Percentiles rank a stretch among this genome's conserved stretches.
phyloP scores from a whole-genome alignment of 2,797 vertebrate species.

The Tokudaia tokunoshimensis region DNA sequence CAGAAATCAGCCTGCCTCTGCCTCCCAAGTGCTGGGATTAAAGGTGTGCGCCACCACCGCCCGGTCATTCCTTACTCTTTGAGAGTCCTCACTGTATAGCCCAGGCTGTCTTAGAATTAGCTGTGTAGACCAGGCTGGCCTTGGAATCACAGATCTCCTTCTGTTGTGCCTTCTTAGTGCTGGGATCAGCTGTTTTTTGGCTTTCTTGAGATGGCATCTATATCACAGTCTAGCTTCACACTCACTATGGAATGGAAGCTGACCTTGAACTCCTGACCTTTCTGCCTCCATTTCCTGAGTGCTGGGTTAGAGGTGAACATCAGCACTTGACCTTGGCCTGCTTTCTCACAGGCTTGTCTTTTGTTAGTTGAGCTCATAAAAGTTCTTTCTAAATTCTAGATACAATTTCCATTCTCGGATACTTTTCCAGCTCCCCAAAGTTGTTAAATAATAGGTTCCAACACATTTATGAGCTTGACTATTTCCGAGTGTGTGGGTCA shows the following conservation, averaged over 20 bases:
- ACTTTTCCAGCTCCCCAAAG: neutral
- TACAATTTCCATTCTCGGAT: neutral
- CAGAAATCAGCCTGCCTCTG: too few relatives aligned
- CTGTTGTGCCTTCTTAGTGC: neutral
- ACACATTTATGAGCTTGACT: neutral
- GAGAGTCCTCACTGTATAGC: neutral
- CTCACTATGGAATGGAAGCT: neutral
- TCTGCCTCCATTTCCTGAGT: neutral
- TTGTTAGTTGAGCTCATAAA: neutral
- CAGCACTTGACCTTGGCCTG: neutral
- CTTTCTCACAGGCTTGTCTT: neutral
- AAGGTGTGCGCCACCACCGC: too few relatives aligned
- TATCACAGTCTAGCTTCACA: neutral
- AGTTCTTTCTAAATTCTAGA: neutral
- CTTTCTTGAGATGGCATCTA: too few relatives aligned
- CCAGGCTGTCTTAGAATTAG: neutral
- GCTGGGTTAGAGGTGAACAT: neutral
- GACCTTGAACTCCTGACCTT: neutral
- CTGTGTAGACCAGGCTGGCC: neutral
- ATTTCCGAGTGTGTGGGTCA: neutral
- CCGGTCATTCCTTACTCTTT: too few relatives aligned
- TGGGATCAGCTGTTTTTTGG: neutral
- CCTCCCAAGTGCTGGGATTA: too few relatives aligned
- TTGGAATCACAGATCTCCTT: neutral
- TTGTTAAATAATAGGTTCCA: neutral